A percentile compares a stretch with the other conserved stretches of the same genome.
phyloP scores from a whole-genome alignment of 1,140 invertebrate genomes.

The Hylaeus anthracinus region DNA sequence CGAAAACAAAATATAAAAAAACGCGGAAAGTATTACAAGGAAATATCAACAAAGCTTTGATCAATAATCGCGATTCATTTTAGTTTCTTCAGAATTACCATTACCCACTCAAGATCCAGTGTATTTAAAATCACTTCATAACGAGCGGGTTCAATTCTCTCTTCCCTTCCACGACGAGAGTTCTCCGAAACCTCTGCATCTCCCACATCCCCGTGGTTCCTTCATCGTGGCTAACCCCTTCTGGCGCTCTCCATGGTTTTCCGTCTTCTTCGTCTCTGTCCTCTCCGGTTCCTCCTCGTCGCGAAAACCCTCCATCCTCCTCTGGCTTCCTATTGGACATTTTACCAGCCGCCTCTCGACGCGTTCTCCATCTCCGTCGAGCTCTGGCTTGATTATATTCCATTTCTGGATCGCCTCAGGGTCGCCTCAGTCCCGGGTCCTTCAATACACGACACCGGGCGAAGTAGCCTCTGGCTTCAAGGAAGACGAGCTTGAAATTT shows the following conservation, averaged over 20 bases:
- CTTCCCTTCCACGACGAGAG: not conserved
- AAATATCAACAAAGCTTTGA: too few relatives aligned
- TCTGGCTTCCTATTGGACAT: slow-evolving; percentile 26
- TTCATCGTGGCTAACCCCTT: not conserved
- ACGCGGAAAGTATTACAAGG: too few relatives aligned
- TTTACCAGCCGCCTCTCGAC: slow-evolving; percentile 27
- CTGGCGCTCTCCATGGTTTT: not conserved
- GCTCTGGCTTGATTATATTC: slow-evolving; percentile 78
- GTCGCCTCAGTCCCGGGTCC: slow-evolving; percentile 62
- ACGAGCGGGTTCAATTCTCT: not conserved
- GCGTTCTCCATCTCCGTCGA: slow-evolving; percentile 34
- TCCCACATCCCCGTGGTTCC: not conserved
- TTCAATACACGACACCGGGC: slow-evolving; percentile 71
- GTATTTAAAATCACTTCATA: too few relatives aligned
- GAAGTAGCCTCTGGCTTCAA: slow-evolving; percentile 73
- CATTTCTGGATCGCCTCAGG: slow-evolving; percentile 77
- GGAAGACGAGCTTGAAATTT: slow-evolving; percentile 77
- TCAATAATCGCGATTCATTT: too few relatives aligned
- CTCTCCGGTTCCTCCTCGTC: not conserved
- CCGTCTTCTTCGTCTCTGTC: not conserved
- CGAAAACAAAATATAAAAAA: too few relatives aligned
- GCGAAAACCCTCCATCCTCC: not conserved
- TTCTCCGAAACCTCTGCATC: not conserved
- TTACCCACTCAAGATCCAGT: too few relatives aligned
- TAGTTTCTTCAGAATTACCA: too few relatives aligned